A percentile compares a stretch with the other conserved stretches of the same genome.
Conservation (phyloP, 2,797 vertebrate species). For the Acipenser ruthenus region DNA sequence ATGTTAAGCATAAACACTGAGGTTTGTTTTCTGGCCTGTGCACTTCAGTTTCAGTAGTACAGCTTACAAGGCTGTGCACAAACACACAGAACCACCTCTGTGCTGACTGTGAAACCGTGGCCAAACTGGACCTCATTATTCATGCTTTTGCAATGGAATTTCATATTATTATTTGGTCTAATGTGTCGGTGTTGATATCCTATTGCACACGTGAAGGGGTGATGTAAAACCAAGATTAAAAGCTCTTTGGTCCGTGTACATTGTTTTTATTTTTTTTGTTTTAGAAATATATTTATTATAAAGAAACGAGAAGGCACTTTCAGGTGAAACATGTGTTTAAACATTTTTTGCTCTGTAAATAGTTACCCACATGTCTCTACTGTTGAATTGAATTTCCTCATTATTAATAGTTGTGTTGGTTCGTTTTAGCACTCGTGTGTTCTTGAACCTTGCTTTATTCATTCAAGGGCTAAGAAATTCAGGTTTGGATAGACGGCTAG, state of each 20-base stretch:
- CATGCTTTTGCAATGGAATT: constrained; percentile 7
- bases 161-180: neutral
- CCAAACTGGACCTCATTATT: constrained; percentile 4
- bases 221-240: constrained; percentile 8
- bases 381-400: too few relatives aligned
- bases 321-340: too few relatives aligned
- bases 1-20: neutral
- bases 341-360: too few relatives aligned
- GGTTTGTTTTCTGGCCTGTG: neutral
- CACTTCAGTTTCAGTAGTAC: constrained; percentile 9
- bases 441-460: too few relatives aligned
- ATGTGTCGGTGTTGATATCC: constrained; percentile 6
- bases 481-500: too few relatives aligned
- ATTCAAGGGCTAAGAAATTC: too few relatives aligned
- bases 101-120: neutral
- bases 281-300: too few relatives aligned
- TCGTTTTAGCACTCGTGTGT: too few relatives aligned
- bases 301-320: too few relatives aligned
- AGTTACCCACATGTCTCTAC: too few relatives aligned
- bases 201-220: constrained; percentile 1
- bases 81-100: neutral
- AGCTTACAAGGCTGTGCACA: constrained; percentile 16
- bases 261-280: neutral
- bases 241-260: constrained; percentile 9
- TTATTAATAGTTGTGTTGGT: too few relatives aligned